Evolutionary conservation across 1,140 invertebrate genomes (phyloP).

Genomic region (Saccostrea echinata): DNA sequence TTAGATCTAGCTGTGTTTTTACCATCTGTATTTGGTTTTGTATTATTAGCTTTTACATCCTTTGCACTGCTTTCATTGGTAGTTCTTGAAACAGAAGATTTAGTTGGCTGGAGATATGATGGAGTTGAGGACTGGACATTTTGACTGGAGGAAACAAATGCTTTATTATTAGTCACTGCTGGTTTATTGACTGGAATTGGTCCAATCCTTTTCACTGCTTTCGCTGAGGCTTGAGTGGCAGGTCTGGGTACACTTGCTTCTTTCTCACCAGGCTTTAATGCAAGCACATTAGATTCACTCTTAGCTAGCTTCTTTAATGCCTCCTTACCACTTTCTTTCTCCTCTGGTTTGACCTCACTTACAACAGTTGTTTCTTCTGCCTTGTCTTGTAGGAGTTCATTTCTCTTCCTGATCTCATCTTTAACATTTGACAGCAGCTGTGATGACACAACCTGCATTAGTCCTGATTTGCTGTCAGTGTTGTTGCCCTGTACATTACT

Average conservation of each 20-base stretch:
- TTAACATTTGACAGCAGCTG: constrained; percentile 59
- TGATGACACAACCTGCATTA: constrained; percentile 57
- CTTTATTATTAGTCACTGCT: constrained; percentile 9
- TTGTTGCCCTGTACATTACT: not conserved
- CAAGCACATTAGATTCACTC: constrained; percentile 39
- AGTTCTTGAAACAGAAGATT: constrained; percentile 39
- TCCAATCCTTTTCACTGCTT: not conserved
- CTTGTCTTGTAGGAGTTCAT: not conserved
- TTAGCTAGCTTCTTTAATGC: constrained; percentile 15
- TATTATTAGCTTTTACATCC: not conserved
- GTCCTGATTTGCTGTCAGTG: constrained; percentile 31
- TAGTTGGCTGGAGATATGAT: constrained; percentile 50
- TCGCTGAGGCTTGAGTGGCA: constrained; percentile 6
- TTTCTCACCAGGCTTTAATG: not conserved
- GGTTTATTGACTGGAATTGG: constrained; percentile 30
- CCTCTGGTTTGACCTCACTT: not conserved
- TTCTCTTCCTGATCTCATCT: constrained; percentile 51
- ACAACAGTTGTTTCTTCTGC: not conserved
- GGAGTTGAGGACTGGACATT: constrained; percentile 12
- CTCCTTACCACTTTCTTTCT: not conserved
- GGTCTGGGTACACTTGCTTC: not conserved
- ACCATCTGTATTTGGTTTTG: constrained; percentile 12
- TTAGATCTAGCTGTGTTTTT: constrained; percentile 21
- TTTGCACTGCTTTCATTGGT: not conserved
- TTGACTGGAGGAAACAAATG: constrained; percentile 34